These are phyloP conservation scores for Epistrophe grossulariae DNA, from an alignment of 2,888 invertebrate genomes.

Conservation along the genomic window DNA sequence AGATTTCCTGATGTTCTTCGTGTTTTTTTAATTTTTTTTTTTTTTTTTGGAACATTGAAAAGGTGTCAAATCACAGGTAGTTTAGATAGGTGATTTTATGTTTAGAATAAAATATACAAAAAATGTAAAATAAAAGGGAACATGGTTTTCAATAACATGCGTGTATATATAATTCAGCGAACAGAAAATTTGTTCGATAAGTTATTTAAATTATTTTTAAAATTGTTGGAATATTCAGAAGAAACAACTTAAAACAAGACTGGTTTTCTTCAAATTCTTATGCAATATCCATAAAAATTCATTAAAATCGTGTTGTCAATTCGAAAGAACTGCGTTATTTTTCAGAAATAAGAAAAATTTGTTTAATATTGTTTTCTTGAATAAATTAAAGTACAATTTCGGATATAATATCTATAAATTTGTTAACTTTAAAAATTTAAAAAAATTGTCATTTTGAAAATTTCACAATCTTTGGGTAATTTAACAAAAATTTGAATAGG, in stretches of 20 bases:
- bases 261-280: too few species aligned
- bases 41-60: conserved; percentile 36
- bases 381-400: too few species aligned
- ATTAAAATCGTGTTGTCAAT: too few species aligned
- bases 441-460: too few species aligned
- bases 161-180: background rate
- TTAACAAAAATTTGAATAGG: too few species aligned
- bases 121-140: background rate
- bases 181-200: background rate
- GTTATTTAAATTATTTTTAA: background rate
- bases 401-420: too few species aligned
- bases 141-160: background rate
- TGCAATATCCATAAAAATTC: background rate
- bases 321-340: too few species aligned
- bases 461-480: too few species aligned
- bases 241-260: too few species aligned
- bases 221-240: background rate
- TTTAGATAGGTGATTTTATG: conserved; percentile 62
- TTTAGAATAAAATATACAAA: conserved; percentile 6
- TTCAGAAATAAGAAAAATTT: too few species aligned
- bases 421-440: too few species aligned
- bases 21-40: conserved; percentile 56
- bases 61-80: conserved; percentile 66
- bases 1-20: conserved; percentile 27
- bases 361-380: too few species aligned